Evolutionary conservation across 2,113 vertebrate genomes (phyloP).

Genomic region (Laticauda colubrina): DNA sequence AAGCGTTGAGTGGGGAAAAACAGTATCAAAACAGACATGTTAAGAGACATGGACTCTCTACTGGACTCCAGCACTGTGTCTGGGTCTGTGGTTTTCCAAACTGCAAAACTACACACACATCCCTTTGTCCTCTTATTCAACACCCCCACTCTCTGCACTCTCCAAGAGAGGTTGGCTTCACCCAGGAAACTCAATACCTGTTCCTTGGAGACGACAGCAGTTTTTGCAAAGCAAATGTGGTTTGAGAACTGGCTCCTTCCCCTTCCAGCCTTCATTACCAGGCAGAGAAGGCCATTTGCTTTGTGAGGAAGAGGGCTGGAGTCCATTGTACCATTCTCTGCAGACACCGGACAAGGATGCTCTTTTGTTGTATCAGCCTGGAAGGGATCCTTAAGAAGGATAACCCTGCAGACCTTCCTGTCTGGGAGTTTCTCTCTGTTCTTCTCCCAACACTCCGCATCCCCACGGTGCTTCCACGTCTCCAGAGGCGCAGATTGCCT

Average conservation of each 20-base stretch:
- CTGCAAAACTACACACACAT: background rate
- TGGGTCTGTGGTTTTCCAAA: background rate
- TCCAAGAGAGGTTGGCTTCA: background rate
- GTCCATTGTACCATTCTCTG: background rate
- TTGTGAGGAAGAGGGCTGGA: background rate
- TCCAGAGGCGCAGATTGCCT: rapidly evolving
- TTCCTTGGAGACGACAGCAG: background rate
- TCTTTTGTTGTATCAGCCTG: background rate
- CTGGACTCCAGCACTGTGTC: background rate
- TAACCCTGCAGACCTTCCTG: background rate
- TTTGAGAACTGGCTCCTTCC: background rate
- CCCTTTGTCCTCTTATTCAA: background rate
- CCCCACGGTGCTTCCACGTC: background rate
- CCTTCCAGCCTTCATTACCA: background rate
- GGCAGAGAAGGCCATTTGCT: background rate
- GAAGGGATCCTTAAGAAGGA: background rate
- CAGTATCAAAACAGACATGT: background rate
- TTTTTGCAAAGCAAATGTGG: background rate
- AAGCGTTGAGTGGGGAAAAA: background rate
- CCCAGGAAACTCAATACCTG: background rate
- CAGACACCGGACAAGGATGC: background rate
- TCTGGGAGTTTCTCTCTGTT: background rate
- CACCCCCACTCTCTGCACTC: background rate
- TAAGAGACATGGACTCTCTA: background rate
- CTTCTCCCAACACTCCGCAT: background rate